Conservation (phyloP, 2,797 vertebrate species). For the Ceryle rudis region DNA sequence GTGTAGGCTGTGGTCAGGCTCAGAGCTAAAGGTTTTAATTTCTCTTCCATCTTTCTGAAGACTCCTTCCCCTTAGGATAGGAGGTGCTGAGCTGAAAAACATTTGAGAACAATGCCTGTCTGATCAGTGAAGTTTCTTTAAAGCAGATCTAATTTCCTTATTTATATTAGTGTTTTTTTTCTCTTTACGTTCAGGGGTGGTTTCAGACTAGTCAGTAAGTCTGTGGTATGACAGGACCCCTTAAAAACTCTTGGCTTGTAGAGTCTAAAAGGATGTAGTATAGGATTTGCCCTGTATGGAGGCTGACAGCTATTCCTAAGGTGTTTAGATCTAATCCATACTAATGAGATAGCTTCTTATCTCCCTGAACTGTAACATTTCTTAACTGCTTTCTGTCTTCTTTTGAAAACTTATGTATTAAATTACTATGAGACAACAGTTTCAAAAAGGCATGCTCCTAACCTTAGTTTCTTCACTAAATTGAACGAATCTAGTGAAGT, state of each 20-base stretch:
- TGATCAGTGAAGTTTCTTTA: not conserved
- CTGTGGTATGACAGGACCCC: not conserved
- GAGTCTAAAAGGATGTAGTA: not conserved
- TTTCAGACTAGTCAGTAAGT: not conserved
- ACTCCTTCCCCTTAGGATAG: no score
- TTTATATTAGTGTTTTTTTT: not conserved
- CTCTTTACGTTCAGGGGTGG: not conserved
- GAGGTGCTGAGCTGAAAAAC: not conserved
- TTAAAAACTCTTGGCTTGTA: not conserved
- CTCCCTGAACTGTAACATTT: not conserved
- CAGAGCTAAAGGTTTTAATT: not conserved
- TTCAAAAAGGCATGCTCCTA: constrained; percentile 24
- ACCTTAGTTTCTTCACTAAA: constrained; percentile 45
- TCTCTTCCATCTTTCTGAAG: not conserved
- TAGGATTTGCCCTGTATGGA: not conserved
- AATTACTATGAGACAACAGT: constrained; percentile 23
- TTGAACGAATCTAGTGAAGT: constrained; percentile 47
- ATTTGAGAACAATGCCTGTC: not conserved
- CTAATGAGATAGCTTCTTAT: constrained; percentile 32
- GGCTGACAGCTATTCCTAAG: not conserved
- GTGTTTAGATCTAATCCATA: constrained; percentile 33
- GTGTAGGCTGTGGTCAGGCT: not conserved
- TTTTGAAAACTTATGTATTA: constrained; percentile 7
- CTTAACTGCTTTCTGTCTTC: constrained; percentile 11
- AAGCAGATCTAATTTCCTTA: not conserved